Conservation (phyloP, 2,797 vertebrate genomes). For the Morus bassanus region DNA sequence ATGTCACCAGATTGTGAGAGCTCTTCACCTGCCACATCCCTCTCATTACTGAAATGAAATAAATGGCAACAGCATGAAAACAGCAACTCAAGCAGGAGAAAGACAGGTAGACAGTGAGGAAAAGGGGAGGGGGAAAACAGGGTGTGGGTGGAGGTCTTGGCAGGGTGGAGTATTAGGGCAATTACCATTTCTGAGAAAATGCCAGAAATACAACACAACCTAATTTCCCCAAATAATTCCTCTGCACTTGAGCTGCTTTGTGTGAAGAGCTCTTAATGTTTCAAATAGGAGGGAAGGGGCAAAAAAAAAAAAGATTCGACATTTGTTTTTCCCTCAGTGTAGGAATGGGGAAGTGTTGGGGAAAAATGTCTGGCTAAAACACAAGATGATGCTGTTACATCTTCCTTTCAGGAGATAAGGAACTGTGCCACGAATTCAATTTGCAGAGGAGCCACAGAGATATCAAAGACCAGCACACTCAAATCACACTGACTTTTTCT, state of each 20-base stretch:
- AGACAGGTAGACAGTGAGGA: conserved; percentile 16
- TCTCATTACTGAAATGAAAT: conserved; percentile 53
- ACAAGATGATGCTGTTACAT: conserved; percentile 16
- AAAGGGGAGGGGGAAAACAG: neutral
- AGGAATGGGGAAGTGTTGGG: neutral
- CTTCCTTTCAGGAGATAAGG: conserved; percentile 17
- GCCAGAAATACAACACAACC: conserved; percentile 49
- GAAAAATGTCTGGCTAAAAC: neutral
- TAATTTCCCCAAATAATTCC: conserved; percentile 71
- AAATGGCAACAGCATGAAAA: conserved; percentile 56
- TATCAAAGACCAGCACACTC: conserved; percentile 1
- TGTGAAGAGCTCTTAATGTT: conserved; percentile 41
- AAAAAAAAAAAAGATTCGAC: neutral
- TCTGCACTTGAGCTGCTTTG: conserved; percentile 42
- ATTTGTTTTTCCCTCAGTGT: conserved; percentile 5
- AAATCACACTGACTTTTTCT: conserved; percentile 30
- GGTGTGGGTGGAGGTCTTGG: conserved; percentile 8
- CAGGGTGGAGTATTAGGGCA: conserved; percentile 41
- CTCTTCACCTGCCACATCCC: conserved; percentile 57
- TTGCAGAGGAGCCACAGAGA: neutral
- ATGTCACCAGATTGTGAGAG: conserved; percentile 33
- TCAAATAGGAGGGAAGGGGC: neutral
- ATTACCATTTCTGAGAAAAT: conserved; percentile 53
- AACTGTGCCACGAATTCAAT: neutral
- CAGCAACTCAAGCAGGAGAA: conserved; percentile 52